Evolutionary conservation across 1,140 invertebrate genomes (phyloP), one percentile per base, ranked within the genome.

Genomic region (Diuraphis noxia): DNA sequence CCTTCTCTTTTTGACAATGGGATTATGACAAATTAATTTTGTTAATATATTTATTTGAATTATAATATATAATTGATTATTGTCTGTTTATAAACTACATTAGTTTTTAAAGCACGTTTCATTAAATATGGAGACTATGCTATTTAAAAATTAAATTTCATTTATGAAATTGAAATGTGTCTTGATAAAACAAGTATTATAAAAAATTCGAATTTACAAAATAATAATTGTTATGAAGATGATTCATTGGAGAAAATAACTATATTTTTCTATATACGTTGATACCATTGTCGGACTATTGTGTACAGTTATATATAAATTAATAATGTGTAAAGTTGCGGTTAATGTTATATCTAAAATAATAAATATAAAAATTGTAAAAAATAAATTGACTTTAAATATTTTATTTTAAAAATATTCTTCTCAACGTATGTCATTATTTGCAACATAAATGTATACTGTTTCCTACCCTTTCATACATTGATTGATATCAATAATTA

Each of bases 211-310:
- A 91, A 91, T 91, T 91, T 91, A 91, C 89, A 91, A 91, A 77
- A 82, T 91, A 89, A 89, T 89, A 91, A 91, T 91, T 91, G 89
- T 91, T 91, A 91, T 91, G 77, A 91, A 91, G 34, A 79, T 91
- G 40, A 91, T 90, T 91, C 63, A 90, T 90, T 91, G 72, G 34
- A 91, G 77, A 91, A 82, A 91, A 91, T 91, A 36, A 82, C 89
- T 91, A 91, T 91, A 91, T 91, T 91, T 91, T 91, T 91, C 89
- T 91, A 91, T 82, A 49, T 81, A 91, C 89, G 89, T 91, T 91
- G 89, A 91, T 91, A 91, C 77, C 89, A 91, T 91, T 91, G 89
- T 91, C 89, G 89, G 89, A 91, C 89, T 91, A 90, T 91, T 91
- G 77, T 91, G 89, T 91, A 91, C 89, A 91, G 89, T 91, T 91